phyloP scores from a whole-genome alignment of 2,797 vertebrate species.

The Acomys russatus region DNA sequence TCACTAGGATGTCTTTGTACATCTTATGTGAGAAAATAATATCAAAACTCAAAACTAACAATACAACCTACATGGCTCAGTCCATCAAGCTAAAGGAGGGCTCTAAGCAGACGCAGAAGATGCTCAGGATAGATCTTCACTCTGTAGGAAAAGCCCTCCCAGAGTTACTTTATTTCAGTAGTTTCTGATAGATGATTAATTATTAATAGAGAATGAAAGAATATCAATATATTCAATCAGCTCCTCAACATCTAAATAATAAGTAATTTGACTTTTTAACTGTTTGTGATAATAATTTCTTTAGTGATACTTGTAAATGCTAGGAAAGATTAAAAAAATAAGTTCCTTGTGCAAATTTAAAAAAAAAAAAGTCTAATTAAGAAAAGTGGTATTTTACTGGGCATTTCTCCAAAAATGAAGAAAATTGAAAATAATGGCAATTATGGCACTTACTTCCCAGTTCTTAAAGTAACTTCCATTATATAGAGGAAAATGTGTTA shows the following conservation, averaged over 20 bases:
- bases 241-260: conserved; percentile 27
- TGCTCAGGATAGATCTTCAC: not conserved
- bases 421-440: conserved; percentile 42
- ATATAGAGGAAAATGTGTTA: not conserved
- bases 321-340: not conserved
- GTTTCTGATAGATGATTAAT: conserved; percentile 47
- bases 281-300: not conserved
- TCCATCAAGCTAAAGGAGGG: not conserved
- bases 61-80: not conserved
- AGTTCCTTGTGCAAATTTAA: conserved; percentile 7
- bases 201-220: conserved; percentile 3
- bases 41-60: conserved; percentile 55
- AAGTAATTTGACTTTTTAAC: conserved; percentile 44
- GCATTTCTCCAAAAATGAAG: not conserved
- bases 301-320: conserved; percentile 5
- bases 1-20: not conserved
- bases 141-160: not conserved
- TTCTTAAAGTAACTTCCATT: conserved; percentile 58
- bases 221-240: conserved; percentile 13
- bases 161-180: conserved; percentile 56
- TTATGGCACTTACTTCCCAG: not conserved
- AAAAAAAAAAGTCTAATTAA: conserved; percentile 57
- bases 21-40: conserved; percentile 27
- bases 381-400: conserved; percentile 26
- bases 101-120: not conserved